Base-by-base conservation (phyloP, 2,888 invertebrate genomes). In the Leucoma salicis region DNA sequence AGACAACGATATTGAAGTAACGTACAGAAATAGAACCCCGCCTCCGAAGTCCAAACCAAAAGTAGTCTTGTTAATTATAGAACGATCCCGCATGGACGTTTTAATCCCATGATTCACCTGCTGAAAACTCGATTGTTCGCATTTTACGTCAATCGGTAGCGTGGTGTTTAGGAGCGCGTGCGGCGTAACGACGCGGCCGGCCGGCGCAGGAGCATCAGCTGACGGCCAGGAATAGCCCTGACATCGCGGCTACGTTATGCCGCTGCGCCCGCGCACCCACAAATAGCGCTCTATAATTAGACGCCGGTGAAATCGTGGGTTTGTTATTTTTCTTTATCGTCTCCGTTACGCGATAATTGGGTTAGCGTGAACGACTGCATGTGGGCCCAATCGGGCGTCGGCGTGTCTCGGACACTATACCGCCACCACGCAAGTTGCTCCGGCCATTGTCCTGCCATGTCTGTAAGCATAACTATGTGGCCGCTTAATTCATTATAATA, bases 261-360 rank as follows among this genome's bases (percentile, higher is more conserved):
- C 78, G 82, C 81, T 79, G 84, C 87, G 86, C 87, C 84, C 83
- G 86, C 88, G 86, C 87, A 82, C 79, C 75, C 86, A 75, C 87
- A 87, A 88, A 89, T 88, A 88, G 86, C 81, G 62, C 63, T 73
- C 87, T 89, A 89, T 86, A 86, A 86, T 88, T 89, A 89, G 88
- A 85, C 74, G 74, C 58, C 87, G 78, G 85, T 85, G 84, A 87
- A 89, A 89, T 88, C 89, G 89, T 89, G 89, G 89, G 89, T 88
- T 89, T 88, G 88, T 88, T 89, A 88, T 89, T 89, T 89, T 89
- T 89, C 88, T 88, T 88, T 86, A 87, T 85, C 87, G 87, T 84
- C 80, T 85, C 84, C 80, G 87, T 86, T 86, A 84, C 85, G 85
- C 82, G 88, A 86, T 88, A 89, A 89, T 89, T 89, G 88, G 88